Evolutionary conservation across 2,888 invertebrate genomes (phyloP), one percentile per base, ranked within the genome.

Genomic region (Trissolcus brochymenae): DNA sequence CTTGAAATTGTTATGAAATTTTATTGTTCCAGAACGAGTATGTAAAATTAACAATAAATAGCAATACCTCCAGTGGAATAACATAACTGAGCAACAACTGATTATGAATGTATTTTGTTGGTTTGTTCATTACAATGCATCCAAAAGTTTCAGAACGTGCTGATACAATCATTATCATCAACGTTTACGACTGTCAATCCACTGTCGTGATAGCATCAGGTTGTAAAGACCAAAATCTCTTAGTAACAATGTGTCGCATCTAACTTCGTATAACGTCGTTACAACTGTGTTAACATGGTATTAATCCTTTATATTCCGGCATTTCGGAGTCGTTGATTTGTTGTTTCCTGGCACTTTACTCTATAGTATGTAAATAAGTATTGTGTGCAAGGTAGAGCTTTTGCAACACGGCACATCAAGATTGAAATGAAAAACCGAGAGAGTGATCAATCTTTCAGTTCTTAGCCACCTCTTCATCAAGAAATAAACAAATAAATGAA

Each of bases 281-380:
- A 35, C 14, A 21, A 57, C 50, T 56, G 16, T 53, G 67, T 60
- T 67, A 43, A 17, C 53, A 59, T 59, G 29, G 43, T 59, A 60
- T 59, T 59, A 57, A 41, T 17, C 17, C 51, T 59, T 59, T 54
- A 60, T 55, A 68, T 60, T 49, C 67, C 40, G 3, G 40, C 66
- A 57, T 66, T 14, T 43, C 25, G 46, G 50, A 57, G 59, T 59
- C 35, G 43, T 40, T 51, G 53, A 53, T 67, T 60, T 68, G 60
- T 68, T 54, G 54, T 60, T 46, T 7, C 6, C 9, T 59, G 41
- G 40, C 59, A 59, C 46, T 40, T 50, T 29, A 14, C 29, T 29
- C 54, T 19, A 35, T 40, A 40, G 13, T 49, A 61, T 70, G 53
- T 54, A 68, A 68, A 60, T 60, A 60, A 49, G 16, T 46, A 68